Base-by-base conservation (phyloP, 2,888 invertebrate species). In the Electrophaes corylata region DNA sequence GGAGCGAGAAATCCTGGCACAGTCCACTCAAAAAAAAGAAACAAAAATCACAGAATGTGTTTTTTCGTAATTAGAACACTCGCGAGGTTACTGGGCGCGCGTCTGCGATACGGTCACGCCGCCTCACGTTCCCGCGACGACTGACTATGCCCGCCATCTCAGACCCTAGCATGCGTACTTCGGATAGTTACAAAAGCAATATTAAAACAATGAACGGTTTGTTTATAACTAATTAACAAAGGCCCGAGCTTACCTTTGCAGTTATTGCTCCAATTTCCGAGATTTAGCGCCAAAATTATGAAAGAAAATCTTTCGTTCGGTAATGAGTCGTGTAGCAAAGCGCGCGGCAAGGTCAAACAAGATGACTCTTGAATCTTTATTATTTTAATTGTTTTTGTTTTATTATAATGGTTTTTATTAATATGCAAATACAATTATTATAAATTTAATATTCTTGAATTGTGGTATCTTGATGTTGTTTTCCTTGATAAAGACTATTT, bases 1-100 rank as follows among this genome's bases (percentile, higher is more conserved):
- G 62, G 61, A 43, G 65, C 65, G 58, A 67, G 68, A 81, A 87
- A 88, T 88, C 87, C 88, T 81, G 74, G 78, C 82, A 84, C 81
- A 80, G 64, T 67, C 70, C 87, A 86, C 84, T 81, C 44, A 64
- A 70, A 71, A 71, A 72, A 73, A 73, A 72, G 65, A 75, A 77
- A 81, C 77, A 73, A 75, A 77, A 72, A 83, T 75, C 83, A 79
- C 80, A 69, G 45, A 62, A 59, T 64, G 57, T 60, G 57, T 62
- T 54, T 62, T 62, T 77, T 78, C 73, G 66, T 74, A 76, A 72
- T 75, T 75, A 73, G 74, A 75, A 76, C 87, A 88, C 87, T 78
- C 88, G 84, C 88, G 88, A 61, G 79, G 79, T 65, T 63, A 57
- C 64, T 57, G 51, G 51, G 61, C 60, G 65, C 63, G 70, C 66